These are phyloP conservation scores for Microplitis demolitor DNA, from an alignment of 1,140 invertebrate species.

Conservation along the genomic window DNA sequence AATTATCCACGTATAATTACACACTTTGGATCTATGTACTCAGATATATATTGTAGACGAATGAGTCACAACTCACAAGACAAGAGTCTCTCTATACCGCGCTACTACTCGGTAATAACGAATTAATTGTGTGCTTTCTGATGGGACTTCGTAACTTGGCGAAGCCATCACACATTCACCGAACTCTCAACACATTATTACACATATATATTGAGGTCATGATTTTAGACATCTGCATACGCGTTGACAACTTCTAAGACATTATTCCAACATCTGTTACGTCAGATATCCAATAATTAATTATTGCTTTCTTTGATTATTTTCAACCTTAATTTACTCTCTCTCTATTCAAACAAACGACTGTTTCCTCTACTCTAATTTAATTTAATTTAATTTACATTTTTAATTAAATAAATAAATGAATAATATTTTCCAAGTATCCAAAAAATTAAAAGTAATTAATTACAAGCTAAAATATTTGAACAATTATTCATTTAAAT, in stretches of 20 bases:
- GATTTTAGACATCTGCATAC: neutral
- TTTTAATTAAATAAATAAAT: no score
- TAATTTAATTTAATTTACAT: no score
- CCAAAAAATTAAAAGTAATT: no score
- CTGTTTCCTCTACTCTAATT: no score
- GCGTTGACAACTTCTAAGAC: neutral
- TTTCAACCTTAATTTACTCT: no score
- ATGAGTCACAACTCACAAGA: no score
- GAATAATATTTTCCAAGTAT: no score
- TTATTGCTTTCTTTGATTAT: neutral
- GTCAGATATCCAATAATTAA: neutral
- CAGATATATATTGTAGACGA: no score
- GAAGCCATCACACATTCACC: conserved; percentile 6
- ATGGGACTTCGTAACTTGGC: conserved; percentile 4
- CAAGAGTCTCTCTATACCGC: no score
- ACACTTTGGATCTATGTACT: neutral
- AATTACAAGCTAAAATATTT: no score
- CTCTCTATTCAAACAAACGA: no score
- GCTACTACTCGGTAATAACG: neutral
- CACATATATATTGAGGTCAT: conserved; percentile 3
- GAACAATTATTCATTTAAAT: no score
- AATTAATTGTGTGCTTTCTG: conserved; percentile 7
- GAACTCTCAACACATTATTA: neutral
- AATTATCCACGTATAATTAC: conserved; percentile 14
- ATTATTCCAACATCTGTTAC: neutral